Conservation (phyloP, 2,113 vertebrate species). For the Chaetops frenatus region DNA sequence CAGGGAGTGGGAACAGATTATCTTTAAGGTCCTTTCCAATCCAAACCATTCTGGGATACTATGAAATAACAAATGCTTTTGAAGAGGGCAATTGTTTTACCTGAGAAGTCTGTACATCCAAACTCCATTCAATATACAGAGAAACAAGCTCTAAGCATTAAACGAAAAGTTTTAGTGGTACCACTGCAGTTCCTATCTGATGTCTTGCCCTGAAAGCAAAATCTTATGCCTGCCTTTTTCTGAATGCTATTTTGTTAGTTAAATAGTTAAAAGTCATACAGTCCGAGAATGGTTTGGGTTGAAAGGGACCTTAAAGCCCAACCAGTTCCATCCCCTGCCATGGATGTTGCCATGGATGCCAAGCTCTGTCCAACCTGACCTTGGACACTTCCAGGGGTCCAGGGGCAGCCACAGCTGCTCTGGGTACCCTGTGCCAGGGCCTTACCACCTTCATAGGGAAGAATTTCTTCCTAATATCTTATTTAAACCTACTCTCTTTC, state of each 20-base stretch:
- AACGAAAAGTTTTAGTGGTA: neutral
- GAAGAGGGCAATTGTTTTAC: neutral
- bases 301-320: neutral
- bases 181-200: neutral
- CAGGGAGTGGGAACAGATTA: neutral
- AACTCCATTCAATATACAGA: neutral
- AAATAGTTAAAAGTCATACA: neutral
- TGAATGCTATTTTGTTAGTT: neutral
- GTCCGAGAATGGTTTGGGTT: neutral
- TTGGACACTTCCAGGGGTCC: neutral
- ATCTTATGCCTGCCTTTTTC: neutral
- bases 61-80: neutral
- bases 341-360: too few species aligned
- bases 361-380: rapidly evolving
- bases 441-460: neutral
- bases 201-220: neutral
- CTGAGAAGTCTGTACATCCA: neutral
- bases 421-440: neutral
- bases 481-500: neutral
- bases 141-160: neutral
- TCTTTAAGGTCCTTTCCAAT: neutral
- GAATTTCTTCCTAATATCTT: rapidly evolving
- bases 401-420: neutral
- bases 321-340: rapidly evolving
- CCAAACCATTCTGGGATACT: neutral